Base-by-base conservation (phyloP, 2,113 vertebrate species). In the Indicator maculatus region DNA sequence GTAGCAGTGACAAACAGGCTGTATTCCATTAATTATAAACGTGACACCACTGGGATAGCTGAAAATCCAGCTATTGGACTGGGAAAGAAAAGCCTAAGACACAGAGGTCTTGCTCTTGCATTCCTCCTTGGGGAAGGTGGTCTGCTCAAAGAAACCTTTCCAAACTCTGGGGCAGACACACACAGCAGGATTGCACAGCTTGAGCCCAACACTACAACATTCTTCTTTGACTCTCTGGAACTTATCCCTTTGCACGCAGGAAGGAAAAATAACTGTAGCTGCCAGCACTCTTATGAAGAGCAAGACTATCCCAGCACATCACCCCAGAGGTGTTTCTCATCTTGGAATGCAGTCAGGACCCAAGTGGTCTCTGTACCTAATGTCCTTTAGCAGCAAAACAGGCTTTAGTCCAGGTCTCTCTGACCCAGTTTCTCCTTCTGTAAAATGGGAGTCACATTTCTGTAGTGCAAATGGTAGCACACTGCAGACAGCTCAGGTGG, bases 141-240 rank as follows among this genome's bases (percentile, higher is more conserved):
- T 33, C 31, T 64, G 12, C 45, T 81, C 27, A 77, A 39, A 52
- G 31, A 67, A 74, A 60, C 27, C 17, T 73, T 73, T 39, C 38
- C 41, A 13, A 53, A 65, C 21, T 18, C n/a, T 0, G 1, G 18
- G 63, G 38, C 10, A 28, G 17, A 70, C 31, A 55, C 12, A 55
- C 5, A 15, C 23, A 53, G 33, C 10, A 71, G n/a, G 33, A 41
- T 5, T 41, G n/a, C 44, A 70, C 16, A 70, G 23, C 21, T 64
- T 1, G 0, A 78, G 38, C 18, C 36, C 66, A 55, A 16, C 1
- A 1, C 55, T 38, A 13, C 0, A 0, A 69, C 4, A 1, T 59
- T n/a, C 15, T 36, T 45, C 36, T 15, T 50, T 11, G 20, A 58
- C 30, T 38, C 18, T 44, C 39, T 36, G 33, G 7, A 27, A 10